Evolutionary conservation across 2,888 invertebrate species (phyloP), one percentile per base, ranked within the genome.

Genomic region (Netelia melanura): DNA sequence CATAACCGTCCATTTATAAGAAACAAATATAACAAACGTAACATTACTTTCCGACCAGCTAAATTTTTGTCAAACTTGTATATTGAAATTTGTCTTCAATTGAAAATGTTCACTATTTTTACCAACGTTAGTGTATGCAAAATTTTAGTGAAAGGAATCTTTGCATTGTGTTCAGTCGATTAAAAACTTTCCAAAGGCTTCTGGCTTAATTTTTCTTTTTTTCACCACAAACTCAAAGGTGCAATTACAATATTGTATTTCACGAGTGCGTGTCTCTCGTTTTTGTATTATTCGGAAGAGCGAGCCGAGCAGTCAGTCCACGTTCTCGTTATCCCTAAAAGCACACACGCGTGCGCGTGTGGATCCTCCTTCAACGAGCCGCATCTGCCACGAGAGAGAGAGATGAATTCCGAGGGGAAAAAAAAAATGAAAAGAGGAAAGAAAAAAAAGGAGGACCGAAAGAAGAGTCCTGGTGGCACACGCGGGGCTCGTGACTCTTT

Each of bases 401-500:
- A 48, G 48, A 48, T 10, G 48, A 14, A 14, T 30, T 30, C 5
- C 30, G 11, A 48, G 48, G 48, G 48, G 14, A 0, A 11, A 21
- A 58, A 21, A 21, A 21, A 3, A 48, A 14, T 48, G 58, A 58
- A 21, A 58, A 58, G 17, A 21, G 17, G 58, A 58, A n/a, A 56
- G 56, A 56, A 70, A 38, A 70, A 56, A 70, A 61, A 71, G 25
- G 38, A 23, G n/a, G 10, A 62, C 5, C 44, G 70, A 43, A 74
- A 76, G 30, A 10, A 68, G 75, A 48, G 17, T 56, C 48, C n/a
- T 52, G 44, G 81, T 54, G 79, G 78, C 70, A 80, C 79, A 71
- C 81, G 77, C 84, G 81, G 62, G 68, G 52, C 68, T 52, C n/a
- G 65, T 48, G 68, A 68, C 14, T 81, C 44, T 25, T 58, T 71